Base-by-base conservation (phyloP, 2,797 vertebrate genomes). In the Erethizon dorsatum region DNA sequence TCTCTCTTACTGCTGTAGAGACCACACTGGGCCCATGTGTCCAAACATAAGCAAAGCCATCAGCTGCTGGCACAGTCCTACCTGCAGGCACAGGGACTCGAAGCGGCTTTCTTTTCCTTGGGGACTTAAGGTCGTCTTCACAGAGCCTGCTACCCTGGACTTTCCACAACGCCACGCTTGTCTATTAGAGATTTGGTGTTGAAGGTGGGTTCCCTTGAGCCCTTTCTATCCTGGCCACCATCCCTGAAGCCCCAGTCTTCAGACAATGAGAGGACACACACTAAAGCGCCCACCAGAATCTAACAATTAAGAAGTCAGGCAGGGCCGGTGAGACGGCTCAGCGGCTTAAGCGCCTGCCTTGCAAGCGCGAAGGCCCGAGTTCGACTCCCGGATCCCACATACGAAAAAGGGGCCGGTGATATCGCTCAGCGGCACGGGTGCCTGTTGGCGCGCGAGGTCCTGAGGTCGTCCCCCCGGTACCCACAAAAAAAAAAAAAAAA, bases 261-360 rank as follows among this genome's bases (percentile, higher is more conserved):
- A 52, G 12, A 57, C 20, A 8, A 89, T 8, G 15, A 41, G 1
- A 8, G 18, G 8, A 13, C 12, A 61, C 6, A 0, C 1, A 0
- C 6, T 9, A 0, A 8, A 50, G 28, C 24, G 10, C 56, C 50
- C 14, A 15, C 7, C 1, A 14, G 75, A 3, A 18, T 17, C 8
- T 28, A 20, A 13, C 28, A 24, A 6, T 50, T 47, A 33, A 28
- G 8, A 17, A 41, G 20, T 56, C 65, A 10, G 12, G 9, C 1
- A 20, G 20, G n/a, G n/a, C n/a, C n/a, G n/a, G n/a, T n/a, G n/a
- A n/a, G n/a, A n/a, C n/a, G n/a, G n/a, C n/a, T n/a, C n/a, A n/a
- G n/a, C n/a, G n/a, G n/a, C n/a, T n/a, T n/a, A n/a, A n/a, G n/a
- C n/a, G n/a, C n/a, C n/a, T n/a, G n/a, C n/a, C n/a, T n/a, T n/a